Evolutionary conservation across 2,797 vertebrate species (phyloP).

Genomic region (Cirrhinus mrigala): DNA sequence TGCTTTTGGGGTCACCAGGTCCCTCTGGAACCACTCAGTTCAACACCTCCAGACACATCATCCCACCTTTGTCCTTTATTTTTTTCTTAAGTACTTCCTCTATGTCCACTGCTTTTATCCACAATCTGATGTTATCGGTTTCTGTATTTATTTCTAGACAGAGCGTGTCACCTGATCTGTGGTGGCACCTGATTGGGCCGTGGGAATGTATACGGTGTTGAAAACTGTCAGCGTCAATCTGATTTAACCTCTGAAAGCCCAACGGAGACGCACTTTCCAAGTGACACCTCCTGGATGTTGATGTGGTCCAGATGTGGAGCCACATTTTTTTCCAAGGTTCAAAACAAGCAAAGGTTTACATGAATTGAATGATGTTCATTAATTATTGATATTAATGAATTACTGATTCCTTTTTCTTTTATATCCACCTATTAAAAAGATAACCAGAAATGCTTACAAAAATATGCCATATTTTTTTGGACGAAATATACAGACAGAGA

Average conservation of each 20-base stretch:
- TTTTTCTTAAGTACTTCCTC: constrained; percentile 1
- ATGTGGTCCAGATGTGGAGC: constrained; percentile 21
- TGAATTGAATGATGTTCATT: neutral
- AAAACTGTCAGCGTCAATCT: constrained; percentile 57
- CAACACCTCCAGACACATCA: constrained; percentile 57
- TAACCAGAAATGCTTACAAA: neutral
- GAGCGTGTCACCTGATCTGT: constrained; percentile 40
- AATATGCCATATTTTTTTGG: neutral
- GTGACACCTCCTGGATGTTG: constrained; percentile 51
- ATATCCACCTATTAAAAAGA: neutral
- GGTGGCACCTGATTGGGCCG: constrained; percentile 39
- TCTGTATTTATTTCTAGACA: neutral
- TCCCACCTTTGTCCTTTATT: neutral
- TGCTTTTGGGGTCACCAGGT: constrained; percentile 58
- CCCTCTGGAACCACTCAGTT: constrained; percentile 54
- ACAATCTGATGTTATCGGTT: neutral
- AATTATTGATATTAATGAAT: neutral
- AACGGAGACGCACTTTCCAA: constrained; percentile 20
- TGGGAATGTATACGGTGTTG: constrained; percentile 54
- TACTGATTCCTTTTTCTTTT: neutral
- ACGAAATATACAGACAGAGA: no score
- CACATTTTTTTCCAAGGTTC: neutral
- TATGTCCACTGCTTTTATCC: constrained; percentile 6
- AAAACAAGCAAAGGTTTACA: neutral
- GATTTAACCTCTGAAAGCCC: constrained; percentile 49